Evolutionary conservation across 37 sponge, comb jelly and placozoan genomes (phyloP).

Genomic region (Chondrilla cf. caribensis): DNA sequence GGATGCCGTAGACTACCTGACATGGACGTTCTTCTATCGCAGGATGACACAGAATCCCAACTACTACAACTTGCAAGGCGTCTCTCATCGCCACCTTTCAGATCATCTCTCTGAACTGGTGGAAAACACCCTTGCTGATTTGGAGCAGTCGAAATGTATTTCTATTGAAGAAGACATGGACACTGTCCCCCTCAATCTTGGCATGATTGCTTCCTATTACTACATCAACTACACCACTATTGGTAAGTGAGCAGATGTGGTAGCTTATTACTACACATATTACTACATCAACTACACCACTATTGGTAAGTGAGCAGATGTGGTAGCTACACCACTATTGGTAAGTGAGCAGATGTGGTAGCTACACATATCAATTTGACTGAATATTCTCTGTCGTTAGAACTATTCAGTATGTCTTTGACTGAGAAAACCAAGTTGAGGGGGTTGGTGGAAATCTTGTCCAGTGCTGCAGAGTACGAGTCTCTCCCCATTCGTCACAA

Average conservation of each 20-base stretch:
- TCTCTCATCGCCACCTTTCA: slow-evolving; percentile 94
- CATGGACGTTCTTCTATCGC: slow-evolving; percentile 98
- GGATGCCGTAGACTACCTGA: slow-evolving; percentile 99
- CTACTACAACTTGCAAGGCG: slow-evolving; percentile 97
- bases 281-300: slow-evolving; percentile 99
- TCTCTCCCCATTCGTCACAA: slow-evolving; percentile 88
- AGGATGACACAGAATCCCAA: slow-evolving; percentile 98
- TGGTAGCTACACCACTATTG: slow-evolving; percentile 86
- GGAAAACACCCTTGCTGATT: slow-evolving; percentile 86
- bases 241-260: slow-evolving; percentile 43
- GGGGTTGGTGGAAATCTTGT: slow-evolving; percentile 93
- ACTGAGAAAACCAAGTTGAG: slow-evolving; percentile 95
- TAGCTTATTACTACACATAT: slow-evolving; percentile 26
- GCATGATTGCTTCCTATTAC: slow-evolving; percentile 98
- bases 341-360: slow-evolving; percentile 28
- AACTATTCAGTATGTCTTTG: slow-evolving; percentile 95
- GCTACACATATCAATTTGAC: neutral
- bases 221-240: slow-evolving; percentile 99
- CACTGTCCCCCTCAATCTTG: slow-evolving; percentile 87
- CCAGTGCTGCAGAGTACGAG: slow-evolving; percentile 93
- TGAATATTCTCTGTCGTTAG: slow-evolving; percentile 26
- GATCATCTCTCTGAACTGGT: slow-evolving; percentile 97
- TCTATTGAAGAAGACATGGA: slow-evolving; percentile 95
- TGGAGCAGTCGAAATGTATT: slow-evolving; percentile 98
- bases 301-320: slow-evolving; percentile 62